These are phyloP conservation scores for Danaus plexippus DNA, from an alignment of 1,140 invertebrate species.

Conservation along the genomic window DNA sequence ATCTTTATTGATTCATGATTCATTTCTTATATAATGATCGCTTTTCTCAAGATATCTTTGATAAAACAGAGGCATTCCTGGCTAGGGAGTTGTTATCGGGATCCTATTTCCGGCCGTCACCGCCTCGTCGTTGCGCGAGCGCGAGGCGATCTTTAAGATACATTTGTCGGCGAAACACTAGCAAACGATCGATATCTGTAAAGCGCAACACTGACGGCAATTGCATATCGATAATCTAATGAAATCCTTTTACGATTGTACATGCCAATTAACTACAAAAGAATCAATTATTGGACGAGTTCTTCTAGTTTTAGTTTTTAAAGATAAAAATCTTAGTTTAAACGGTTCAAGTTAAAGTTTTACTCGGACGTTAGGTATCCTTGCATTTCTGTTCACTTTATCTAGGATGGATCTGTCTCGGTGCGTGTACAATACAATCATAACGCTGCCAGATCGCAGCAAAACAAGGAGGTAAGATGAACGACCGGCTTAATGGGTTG, in stretches of 20 bases:
- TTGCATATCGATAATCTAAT: constrained; percentile 60
- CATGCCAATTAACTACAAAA: constrained; percentile 28
- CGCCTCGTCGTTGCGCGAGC: constrained; percentile 39
- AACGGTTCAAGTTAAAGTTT: constrained; percentile 1
- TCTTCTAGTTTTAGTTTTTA: constrained; percentile 13
- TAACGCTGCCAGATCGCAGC: constrained; percentile 51
- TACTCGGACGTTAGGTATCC: constrained; percentile 52
- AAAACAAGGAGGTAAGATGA: constrained; percentile 63
- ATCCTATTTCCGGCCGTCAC: constrained; percentile 66
- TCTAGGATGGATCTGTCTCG: constrained; percentile 59
- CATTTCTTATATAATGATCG: constrained; percentile 56
- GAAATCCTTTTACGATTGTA: constrained; percentile 38
- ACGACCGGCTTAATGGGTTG: constrained; percentile 51
- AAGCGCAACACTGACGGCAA: constrained; percentile 41
- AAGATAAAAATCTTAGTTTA: constrained; percentile 18
- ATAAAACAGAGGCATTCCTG: constrained; percentile 52
- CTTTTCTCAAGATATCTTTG: constrained; percentile 54
- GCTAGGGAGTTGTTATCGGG: constrained; percentile 61
- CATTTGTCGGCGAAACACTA: constrained; percentile 63
- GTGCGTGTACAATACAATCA: constrained; percentile 49
- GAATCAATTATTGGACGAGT: constrained; percentile 15
- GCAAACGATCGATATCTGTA: constrained; percentile 49
- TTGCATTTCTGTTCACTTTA: constrained; percentile 66
- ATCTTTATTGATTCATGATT: constrained; percentile 38
- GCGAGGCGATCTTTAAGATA: constrained; percentile 58